phyloP scores from a whole-genome alignment of 2,797 vertebrate genomes.

The Spinus pinus region DNA sequence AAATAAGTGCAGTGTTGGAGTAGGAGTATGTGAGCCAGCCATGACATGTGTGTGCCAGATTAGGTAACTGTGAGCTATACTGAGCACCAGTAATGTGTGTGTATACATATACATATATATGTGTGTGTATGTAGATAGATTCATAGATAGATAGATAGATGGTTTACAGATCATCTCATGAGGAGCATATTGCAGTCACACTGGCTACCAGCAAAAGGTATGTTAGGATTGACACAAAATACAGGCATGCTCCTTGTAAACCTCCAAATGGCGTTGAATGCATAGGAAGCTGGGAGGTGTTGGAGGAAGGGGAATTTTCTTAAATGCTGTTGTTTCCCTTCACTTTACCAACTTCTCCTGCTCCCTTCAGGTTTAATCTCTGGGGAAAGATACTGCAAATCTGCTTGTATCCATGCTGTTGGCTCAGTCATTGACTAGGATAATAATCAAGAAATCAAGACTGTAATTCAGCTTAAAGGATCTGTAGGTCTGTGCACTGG shows the following conservation, averaged over 20 bases:
- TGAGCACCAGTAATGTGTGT: neutral
- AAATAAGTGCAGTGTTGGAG: neutral
- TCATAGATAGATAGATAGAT: too few relatives aligned
- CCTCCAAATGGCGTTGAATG: neutral
- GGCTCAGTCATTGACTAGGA: neutral
- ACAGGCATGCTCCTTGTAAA: neutral
- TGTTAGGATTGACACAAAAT: neutral
- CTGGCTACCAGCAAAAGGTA: neutral
- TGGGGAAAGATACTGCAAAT: neutral
- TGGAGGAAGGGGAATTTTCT: neutral
- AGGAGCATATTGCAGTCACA: fast-evolving
- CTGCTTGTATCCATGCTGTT: neutral
- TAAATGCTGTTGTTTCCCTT: neutral
- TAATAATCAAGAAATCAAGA: neutral
- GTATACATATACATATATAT: fast-evolving
- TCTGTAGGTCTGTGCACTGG: neutral
- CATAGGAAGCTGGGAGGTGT: neutral
- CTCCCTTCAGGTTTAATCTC: neutral
- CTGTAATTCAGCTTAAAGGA: constrained; percentile 43
- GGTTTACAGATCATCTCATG: neutral
- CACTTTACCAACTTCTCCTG: neutral
- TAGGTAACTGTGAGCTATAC: neutral
- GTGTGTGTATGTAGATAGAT: neutral
- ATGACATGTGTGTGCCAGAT: neutral
- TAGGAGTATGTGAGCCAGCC: neutral